Percentiles rank a stretch among this genome's conserved stretches.
These are phyloP conservation scores for Halocynthia aurantium DNA, from an alignment of 23 tunicate species.

Conservation along the genomic window DNA sequence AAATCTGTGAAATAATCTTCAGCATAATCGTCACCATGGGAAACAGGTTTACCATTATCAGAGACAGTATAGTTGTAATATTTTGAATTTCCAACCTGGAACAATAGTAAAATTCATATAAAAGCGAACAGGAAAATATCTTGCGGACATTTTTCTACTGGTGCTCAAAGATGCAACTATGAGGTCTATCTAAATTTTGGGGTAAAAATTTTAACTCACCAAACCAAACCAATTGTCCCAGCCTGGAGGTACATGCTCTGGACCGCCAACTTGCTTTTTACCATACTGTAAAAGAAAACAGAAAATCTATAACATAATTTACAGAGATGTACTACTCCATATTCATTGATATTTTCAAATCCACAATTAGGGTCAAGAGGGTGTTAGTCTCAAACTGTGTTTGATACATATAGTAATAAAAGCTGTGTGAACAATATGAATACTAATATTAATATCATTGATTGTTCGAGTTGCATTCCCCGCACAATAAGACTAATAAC, in stretches of 20 bases:
- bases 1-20: slow-evolving; percentile 88
- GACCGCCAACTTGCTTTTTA: slow-evolving; percentile 53
- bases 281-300: slow-evolving; percentile 67
- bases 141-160: neutral
- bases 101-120: neutral
- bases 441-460: no score
- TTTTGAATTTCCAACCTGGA: slow-evolving; percentile 80
- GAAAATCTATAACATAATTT: neutral
- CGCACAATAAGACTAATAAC: no score
- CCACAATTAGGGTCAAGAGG: no score
- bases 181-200: no score
- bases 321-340: neutral
- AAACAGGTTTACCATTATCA: slow-evolving; percentile 55
- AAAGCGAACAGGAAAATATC: neutral
- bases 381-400: no score
- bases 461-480: no score
- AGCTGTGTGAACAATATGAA: no score
- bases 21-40: slow-evolving; percentile 69
- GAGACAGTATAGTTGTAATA: slow-evolving; percentile 96
- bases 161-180: neutral
- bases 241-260: slow-evolving; percentile 80
- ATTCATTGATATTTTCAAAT: no score
- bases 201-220: slow-evolving; percentile 31
- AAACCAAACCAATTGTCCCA: slow-evolving; percentile 95
- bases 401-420: no score